Percentiles rank a stretch among this genome's conserved stretches.
These are phyloP conservation scores for Coremacera marginata DNA, from an alignment of 2,888 invertebrate species.

Conservation along the genomic window DNA sequence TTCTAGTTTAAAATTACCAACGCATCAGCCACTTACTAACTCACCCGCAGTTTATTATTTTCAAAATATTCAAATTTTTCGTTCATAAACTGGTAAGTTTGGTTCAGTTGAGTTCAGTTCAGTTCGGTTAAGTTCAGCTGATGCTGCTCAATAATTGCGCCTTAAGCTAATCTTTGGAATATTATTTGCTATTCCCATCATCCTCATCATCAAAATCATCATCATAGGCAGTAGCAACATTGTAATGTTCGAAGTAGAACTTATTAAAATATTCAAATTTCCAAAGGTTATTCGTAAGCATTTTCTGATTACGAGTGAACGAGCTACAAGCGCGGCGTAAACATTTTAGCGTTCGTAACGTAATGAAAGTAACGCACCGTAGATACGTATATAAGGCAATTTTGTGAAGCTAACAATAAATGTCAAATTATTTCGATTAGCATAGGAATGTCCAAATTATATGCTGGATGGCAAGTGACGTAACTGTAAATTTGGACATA, in stretches of 20 bases:
- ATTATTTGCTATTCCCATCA: slow-evolving; percentile 10
- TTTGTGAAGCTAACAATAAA: slow-evolving; percentile 52
- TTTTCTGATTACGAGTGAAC: slow-evolving; percentile 48
- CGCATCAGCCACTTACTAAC: slow-evolving; percentile 58
- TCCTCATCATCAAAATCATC: neutral
- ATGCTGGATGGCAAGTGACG: neutral
- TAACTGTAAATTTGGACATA: neutral
- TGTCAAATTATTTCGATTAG: slow-evolving; percentile 60
- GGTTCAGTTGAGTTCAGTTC: neutral
- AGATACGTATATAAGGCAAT: slow-evolving; percentile 39
- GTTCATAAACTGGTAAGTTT: slow-evolving; percentile 48
- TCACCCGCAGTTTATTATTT: slow-evolving; percentile 67
- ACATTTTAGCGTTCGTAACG: neutral
- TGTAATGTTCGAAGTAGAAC: slow-evolving; percentile 28
- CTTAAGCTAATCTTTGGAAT: slow-evolving; percentile 37
- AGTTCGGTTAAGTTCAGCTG: neutral
- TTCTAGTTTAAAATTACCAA: slow-evolving; percentile 16
- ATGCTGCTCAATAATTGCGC: slow-evolving; percentile 37
- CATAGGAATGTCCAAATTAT: slow-evolving; percentile 54
- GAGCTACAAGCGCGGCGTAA: slow-evolving; percentile 5
- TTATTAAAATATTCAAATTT: slow-evolving; percentile 49
- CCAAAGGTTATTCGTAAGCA: slow-evolving; percentile 48
- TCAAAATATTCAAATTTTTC: slow-evolving; percentile 66
- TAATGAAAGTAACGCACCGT: neutral
- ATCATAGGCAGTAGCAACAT: neutral